Evolutionary conservation across 2,113 vertebrate genomes (phyloP).

Genomic region (Trichomycterus rosablanca): DNA sequence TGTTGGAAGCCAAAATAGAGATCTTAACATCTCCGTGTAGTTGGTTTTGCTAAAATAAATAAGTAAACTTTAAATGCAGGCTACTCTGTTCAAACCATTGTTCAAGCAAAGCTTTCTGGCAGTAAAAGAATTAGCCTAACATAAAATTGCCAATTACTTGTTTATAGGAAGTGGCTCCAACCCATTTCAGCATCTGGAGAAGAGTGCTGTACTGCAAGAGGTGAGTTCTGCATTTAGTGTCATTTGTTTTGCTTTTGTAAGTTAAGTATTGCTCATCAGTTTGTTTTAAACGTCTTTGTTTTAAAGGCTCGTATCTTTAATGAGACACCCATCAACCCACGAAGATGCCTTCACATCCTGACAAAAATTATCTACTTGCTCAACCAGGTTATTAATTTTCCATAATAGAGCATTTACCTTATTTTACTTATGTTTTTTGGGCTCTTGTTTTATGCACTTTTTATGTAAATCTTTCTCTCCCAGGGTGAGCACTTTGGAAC

Average conservation of each 20-base stretch:
- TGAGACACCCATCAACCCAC: slow-evolving; percentile 93
- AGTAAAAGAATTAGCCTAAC: too few relatives aligned
- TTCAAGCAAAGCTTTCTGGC: too few relatives aligned
- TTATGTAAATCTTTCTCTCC: neutral
- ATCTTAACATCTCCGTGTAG: too few relatives aligned
- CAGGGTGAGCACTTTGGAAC: slow-evolving; percentile 97
- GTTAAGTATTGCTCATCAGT: neutral
- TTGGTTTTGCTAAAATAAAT: too few relatives aligned
- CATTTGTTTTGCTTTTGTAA: neutral
- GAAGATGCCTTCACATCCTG: slow-evolving; percentile 95
- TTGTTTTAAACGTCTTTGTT: neutral
- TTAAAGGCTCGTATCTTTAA: slow-evolving; percentile 91
- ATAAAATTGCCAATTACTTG: too few relatives aligned
- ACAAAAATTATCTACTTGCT: slow-evolving; percentile 97
- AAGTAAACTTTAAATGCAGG: too few relatives aligned
- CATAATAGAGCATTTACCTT: neutral
- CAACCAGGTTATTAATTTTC: slow-evolving; percentile 79
- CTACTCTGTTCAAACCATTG: too few relatives aligned
- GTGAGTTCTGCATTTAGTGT: slow-evolving; percentile 56
- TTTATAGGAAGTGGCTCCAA: slow-evolving; percentile 88
- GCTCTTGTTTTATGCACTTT: neutral
- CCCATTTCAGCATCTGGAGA: slow-evolving; percentile 95
- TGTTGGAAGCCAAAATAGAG: too few relatives aligned
- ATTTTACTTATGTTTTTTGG: neutral
- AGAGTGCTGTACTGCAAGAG: slow-evolving; percentile 95